A percentile compares a stretch with the other conserved stretches of the same genome.
These are phyloP conservation scores for Myoxocephalus aenaeus DNA, from an alignment of 2,797 vertebrate species.

Conservation along the genomic window DNA sequence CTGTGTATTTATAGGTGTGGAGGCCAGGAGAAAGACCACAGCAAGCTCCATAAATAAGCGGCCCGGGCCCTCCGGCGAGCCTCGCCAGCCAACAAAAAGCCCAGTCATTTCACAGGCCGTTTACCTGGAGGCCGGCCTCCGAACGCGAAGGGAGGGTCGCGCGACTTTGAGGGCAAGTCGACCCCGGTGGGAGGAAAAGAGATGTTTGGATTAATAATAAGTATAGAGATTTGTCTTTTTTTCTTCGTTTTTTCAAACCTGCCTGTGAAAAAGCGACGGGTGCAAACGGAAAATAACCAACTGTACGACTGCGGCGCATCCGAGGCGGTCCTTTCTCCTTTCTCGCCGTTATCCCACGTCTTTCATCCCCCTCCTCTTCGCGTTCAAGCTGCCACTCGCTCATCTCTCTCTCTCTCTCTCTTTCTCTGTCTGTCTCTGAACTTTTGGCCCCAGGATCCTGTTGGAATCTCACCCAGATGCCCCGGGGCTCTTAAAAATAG, in stretches of 20 bases:
- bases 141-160: conserved; percentile 54
- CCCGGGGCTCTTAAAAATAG: conserved; percentile 78
- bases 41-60: conserved; percentile 83
- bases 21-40: conserved; percentile 81
- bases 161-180: conserved; percentile 46
- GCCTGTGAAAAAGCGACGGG: conserved; percentile 49
- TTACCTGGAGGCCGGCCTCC: conserved; percentile 69
- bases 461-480: conserved; percentile 67
- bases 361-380: conserved; percentile 30
- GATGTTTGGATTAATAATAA: conserved; percentile 75
- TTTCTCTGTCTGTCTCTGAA: conserved; percentile 53
- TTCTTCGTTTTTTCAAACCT: not conserved
- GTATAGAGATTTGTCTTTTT: conserved; percentile 64
- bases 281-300: conserved; percentile 66
- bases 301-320: conserved; percentile 2
- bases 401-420: not conserved
- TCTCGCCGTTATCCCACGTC: conserved; percentile 30
- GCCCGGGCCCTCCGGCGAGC: conserved; percentile 66
- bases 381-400: conserved; percentile 33
- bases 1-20: conserved; percentile 81
- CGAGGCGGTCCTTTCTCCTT: conserved; percentile 17
- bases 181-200: conserved; percentile 58
- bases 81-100: conserved; percentile 78
- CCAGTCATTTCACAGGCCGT: conserved; percentile 84
- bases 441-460: conserved; percentile 73